Base-by-base conservation (phyloP, 2,113 vertebrate genomes). In the Lepidothrix coronata region DNA sequence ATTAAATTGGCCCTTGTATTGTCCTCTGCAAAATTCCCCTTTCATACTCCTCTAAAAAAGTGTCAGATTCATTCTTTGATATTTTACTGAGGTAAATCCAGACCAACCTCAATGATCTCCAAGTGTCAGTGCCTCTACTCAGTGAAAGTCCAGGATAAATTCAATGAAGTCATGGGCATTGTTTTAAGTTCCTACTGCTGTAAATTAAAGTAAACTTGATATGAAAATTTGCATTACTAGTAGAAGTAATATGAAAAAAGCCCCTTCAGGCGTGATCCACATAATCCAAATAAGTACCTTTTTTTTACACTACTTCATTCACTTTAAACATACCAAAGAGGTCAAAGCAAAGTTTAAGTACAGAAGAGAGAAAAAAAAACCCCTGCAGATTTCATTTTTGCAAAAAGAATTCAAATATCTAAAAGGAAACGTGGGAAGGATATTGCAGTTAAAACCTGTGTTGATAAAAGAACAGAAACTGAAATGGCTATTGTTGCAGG, bases 1-100 rank as follows among this genome's bases (percentile, higher is more conserved):
- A 88, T 92, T 78, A 79, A 92, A 91, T 30, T 81, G 39, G 22
- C 12, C 46, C n/a, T 86, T 78, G 6, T 63, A 52, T 14, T 58
- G 55, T 58, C 55, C 57, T 89, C 55, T 74, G 52, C 21, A 84
- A 77, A 68, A 11, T 63, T 87, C 12, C 4, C 30, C 21, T 84
- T 86, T 78, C 43, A 82, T 81, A 52, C 14, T 54, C 39, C 54
- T 76, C 22, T 43, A 82, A 85, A 65, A 13, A 91, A 85, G 49
- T 30, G 6, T 75, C 44, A 54, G 22, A 52, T 78, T 95, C 20
- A 61, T 71, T 71, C n/a, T 77, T 33, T 74, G 20, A 44, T 28
- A 23, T 41, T 41, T 49, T 87, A 58, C 17, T 71, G 15, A 52
- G 10, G 22, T 46, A 94, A 85, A 87, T 78, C 44, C 49, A 58